These are phyloP conservation scores for Mixornis gularis DNA, from an alignment of 2,113 vertebrate species.

Conservation along the genomic window DNA sequence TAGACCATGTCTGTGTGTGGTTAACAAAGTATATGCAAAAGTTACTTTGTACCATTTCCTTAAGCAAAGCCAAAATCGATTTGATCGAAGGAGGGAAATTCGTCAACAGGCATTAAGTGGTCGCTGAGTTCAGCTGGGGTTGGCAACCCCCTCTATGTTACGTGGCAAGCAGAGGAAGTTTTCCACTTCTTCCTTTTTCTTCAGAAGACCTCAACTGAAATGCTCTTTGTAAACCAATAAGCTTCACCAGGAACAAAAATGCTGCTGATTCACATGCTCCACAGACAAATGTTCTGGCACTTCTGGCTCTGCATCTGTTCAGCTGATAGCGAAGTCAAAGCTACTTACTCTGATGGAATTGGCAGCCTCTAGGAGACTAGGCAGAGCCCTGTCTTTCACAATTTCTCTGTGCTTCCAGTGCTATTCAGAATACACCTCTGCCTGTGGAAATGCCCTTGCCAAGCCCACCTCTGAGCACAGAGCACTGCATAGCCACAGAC, in stretches of 20 bases:
- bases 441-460: background rate
- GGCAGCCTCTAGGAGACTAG: background rate
- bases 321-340: background rate
- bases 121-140: background rate
- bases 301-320: background rate
- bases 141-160: background rate
- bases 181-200: background rate
- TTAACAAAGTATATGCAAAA: background rate
- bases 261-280: background rate
- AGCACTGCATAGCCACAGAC: background rate
- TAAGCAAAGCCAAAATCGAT: background rate
- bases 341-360: accelerated
- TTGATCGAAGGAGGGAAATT: background rate
- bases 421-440: background rate
- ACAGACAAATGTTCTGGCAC: background rate
- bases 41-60: background rate
- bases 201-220: background rate
- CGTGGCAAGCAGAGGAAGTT: conserved; percentile 1
- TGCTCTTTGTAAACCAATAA: background rate
- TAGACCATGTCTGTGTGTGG: background rate
- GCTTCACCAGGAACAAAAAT: background rate
- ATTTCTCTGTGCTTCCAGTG: background rate
- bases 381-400: background rate
- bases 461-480: background rate
- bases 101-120: background rate